Evolutionary conservation across 2,888 invertebrate genomes (phyloP).

Genomic region (Stenotaenia linearis): DNA sequence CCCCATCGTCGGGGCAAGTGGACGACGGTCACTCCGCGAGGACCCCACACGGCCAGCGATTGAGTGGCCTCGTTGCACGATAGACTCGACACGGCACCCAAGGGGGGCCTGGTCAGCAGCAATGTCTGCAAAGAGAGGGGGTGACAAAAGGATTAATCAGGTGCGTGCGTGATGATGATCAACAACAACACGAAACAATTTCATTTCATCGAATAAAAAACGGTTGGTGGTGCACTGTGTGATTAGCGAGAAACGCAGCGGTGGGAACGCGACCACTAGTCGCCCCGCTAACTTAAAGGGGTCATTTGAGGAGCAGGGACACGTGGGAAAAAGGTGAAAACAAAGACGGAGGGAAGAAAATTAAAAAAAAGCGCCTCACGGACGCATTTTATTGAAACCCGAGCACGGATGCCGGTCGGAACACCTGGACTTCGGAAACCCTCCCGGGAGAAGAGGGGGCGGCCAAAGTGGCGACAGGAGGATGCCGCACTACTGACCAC

Average conservation of each 20-base stretch:
- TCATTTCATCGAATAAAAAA: slow-evolving; percentile 26
- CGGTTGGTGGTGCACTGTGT: slow-evolving; percentile 17
- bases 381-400: background rate
- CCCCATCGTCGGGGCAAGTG: slow-evolving; percentile 69
- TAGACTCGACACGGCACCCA: slow-evolving; percentile 63
- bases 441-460: background rate
- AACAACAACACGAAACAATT: slow-evolving; percentile 20
- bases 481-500: slow-evolving; percentile 19
- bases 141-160: slow-evolving; percentile 28
- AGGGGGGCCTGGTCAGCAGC: slow-evolving; percentile 60
- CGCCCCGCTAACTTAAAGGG: slow-evolving; percentile 34
- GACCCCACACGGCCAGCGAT: slow-evolving; percentile 63
- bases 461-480: slow-evolving; percentile 24
- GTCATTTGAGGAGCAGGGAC: slow-evolving; percentile 22
- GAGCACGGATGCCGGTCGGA: background rate
- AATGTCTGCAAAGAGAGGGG: slow-evolving; percentile 55
- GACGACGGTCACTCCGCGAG: slow-evolving; percentile 62
- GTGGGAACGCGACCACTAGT: slow-evolving; percentile 30
- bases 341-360: slow-evolving; percentile 33
- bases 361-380: background rate
- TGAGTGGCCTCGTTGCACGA: slow-evolving; percentile 61
- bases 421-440: slow-evolving; percentile 28
- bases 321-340: slow-evolving; percentile 29
- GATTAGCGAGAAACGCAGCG: slow-evolving; percentile 26
- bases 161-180: background rate